These are phyloP conservation scores for Hestina assimilis DNA, from an alignment of 1,140 invertebrate species.

Conservation along the genomic window DNA sequence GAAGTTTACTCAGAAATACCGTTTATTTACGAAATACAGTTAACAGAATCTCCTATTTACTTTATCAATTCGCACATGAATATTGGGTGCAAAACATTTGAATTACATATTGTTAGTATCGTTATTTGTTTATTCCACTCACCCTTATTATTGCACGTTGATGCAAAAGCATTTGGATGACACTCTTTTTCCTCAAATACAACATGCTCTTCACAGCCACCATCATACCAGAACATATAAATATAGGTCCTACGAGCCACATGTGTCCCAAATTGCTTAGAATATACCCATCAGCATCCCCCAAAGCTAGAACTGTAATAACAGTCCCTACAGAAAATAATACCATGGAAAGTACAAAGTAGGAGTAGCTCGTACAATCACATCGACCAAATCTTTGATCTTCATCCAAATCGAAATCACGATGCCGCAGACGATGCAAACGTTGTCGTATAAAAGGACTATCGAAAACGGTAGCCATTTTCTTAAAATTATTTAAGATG, in stretches of 20 bases:
- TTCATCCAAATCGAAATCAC: conserved; percentile 80
- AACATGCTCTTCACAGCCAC: conserved; percentile 84
- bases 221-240: conserved; percentile 84
- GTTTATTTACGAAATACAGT: conserved; percentile 2
- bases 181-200: conserved; percentile 82
- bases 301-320: conserved; percentile 82
- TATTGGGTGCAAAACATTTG: background rate
- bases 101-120: too few species aligned
- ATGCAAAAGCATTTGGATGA: conserved; percentile 82
- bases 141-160: conserved; percentile 82
- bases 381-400: conserved; percentile 81
- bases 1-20: background rate
- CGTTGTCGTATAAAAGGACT: conserved; percentile 80
- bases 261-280: conserved; percentile 82
- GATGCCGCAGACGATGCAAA: conserved; percentile 79
- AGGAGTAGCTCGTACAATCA: conserved; percentile 83
- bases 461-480: conserved; percentile 82
- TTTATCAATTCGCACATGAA: conserved; percentile 12
- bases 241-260: conserved; percentile 84
- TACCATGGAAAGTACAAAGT: conserved; percentile 81
- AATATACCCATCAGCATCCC: conserved; percentile 80
- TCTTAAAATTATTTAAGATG: conserved; percentile 16
- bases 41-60: conserved; percentile 6
- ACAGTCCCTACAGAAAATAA: conserved; percentile 82
- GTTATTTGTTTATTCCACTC: conserved; percentile 42